Evolutionary conservation across 1,140 invertebrate species (phyloP), one percentile per base, ranked within the genome.

Genomic region (Chymomyza costata): DNA sequence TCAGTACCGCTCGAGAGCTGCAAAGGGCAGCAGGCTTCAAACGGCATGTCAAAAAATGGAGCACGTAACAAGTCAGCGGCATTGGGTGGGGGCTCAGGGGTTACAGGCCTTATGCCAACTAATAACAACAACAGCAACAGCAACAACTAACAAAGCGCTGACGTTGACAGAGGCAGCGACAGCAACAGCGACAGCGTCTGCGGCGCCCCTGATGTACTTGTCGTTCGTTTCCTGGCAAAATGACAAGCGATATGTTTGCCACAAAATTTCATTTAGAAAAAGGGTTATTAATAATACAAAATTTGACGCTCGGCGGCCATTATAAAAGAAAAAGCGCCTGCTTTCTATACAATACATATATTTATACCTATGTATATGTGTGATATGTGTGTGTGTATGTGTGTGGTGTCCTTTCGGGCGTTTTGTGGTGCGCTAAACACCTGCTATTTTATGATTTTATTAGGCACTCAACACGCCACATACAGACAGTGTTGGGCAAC

Each of bases 231-330:
- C 47, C 54, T 70, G 65, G 65, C 60, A 74, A 60, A 73, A 64
- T 74, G 69, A 74, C 69, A 73, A 73, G 69, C 69, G 59, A 67
- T 74, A 73, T 74, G 69, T 68, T 73, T 74, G 73, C 67, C 67
- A 80, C 73, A 71, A 63, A 78, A 78, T 60, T 78, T 80, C 66
- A 80, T 78, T 78, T 78, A 57, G 66, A 71, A 71, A 78, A 80
- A 80, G 71, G 71, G 63, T 80, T 78, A 80, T 78, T 80, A 78
- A 78, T 78, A 71, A 71, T 80, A 80, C 57, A 59, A 80, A 76
- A 71, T 78, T 64, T 78, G 66, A 78, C 66, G 71, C 73, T 54
- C 47, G 65, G 48, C 59, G 58, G 45, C 63, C 65, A 74, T 74
- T 65, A 56, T 45, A 11, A 38, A 54, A 39, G 31, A 7, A 5